A percentile compares a stretch with the other conserved stretches of the same genome.
These are phyloP conservation scores for Phylloscopus whistleri DNA, from an alignment of 2,113 vertebrate species.

Conservation along the genomic window DNA sequence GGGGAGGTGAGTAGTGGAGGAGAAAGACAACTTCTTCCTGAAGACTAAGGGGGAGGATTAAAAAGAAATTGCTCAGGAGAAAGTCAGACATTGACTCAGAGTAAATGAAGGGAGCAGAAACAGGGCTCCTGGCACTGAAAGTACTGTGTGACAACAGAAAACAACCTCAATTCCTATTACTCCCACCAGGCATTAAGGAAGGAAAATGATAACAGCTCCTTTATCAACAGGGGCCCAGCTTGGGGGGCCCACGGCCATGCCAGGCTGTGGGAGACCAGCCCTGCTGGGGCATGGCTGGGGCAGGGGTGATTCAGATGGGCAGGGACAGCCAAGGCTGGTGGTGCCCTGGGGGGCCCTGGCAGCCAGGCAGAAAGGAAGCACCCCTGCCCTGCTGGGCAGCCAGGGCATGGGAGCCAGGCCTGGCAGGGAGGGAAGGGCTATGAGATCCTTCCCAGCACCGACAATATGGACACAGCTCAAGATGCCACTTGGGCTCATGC, in stretches of 20 bases:
- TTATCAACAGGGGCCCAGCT: background rate
- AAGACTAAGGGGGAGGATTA: background rate
- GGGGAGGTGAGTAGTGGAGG: background rate
- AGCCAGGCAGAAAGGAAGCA: background rate
- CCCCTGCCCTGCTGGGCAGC: background rate
- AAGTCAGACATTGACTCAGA: constrained; percentile 21
- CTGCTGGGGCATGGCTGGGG: background rate
- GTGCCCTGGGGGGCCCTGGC: background rate
- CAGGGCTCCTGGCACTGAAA: background rate
- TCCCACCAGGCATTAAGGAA: background rate
- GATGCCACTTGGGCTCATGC: fast-evolving
- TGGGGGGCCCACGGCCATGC: background rate
- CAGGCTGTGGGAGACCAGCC: background rate
- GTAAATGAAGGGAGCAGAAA: background rate
- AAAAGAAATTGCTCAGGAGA: background rate
- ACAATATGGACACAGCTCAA: fast-evolving
- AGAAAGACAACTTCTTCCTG: constrained; percentile 18
- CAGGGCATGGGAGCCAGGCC: fast-evolving
- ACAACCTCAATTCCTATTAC: background rate
- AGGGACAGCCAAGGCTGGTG: background rate
- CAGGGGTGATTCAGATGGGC: background rate
- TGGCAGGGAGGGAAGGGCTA: background rate
- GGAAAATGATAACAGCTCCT: background rate
- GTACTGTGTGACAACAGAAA: background rate
- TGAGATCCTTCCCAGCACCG: fast-evolving